These are phyloP conservation scores for Paraescarpia echinospica DNA, from an alignment of 1,140 invertebrate species.

Conservation along the genomic window DNA sequence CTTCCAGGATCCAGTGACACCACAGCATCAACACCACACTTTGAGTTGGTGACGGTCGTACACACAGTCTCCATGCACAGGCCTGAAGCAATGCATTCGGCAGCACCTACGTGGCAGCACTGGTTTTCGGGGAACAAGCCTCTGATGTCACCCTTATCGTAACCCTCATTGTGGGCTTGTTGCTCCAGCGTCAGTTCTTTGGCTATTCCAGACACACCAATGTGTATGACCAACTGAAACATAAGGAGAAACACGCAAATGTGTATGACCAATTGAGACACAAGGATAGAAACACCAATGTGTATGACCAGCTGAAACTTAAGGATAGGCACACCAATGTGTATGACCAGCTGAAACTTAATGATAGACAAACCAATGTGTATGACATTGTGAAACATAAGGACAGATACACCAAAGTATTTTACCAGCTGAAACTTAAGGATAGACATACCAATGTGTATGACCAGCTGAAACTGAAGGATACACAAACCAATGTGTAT, in stretches of 20 bases:
- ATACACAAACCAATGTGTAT: no score
- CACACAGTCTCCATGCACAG: conserved; percentile 58
- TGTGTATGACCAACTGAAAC: conserved; percentile 58
- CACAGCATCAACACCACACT: conserved; percentile 47
- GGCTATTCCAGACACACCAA: conserved; percentile 62
- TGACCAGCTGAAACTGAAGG: no score
- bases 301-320: no score
- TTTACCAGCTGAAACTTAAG: no score
- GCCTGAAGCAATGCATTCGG: conserved; percentile 46
- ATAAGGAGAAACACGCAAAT: not conserved
- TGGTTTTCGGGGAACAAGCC: conserved; percentile 40
- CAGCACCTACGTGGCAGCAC: conserved; percentile 50
- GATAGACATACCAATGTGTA: no score
- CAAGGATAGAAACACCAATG: no score
- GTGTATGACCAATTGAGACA: not conserved
- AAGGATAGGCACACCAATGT: no score
- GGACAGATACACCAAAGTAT: no score
- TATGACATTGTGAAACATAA: no score
- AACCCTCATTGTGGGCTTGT: conserved; percentile 59
- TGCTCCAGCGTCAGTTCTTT: conserved; percentile 59
- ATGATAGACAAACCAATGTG: no score
- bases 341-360: no score
- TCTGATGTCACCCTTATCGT: conserved; percentile 53
- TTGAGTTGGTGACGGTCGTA: conserved; percentile 49
- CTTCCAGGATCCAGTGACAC: conserved; percentile 59